Evolutionary conservation across 2,113 vertebrate genomes (phyloP), one percentile per base, ranked within the genome.

Genomic region (Rallus limicola): DNA sequence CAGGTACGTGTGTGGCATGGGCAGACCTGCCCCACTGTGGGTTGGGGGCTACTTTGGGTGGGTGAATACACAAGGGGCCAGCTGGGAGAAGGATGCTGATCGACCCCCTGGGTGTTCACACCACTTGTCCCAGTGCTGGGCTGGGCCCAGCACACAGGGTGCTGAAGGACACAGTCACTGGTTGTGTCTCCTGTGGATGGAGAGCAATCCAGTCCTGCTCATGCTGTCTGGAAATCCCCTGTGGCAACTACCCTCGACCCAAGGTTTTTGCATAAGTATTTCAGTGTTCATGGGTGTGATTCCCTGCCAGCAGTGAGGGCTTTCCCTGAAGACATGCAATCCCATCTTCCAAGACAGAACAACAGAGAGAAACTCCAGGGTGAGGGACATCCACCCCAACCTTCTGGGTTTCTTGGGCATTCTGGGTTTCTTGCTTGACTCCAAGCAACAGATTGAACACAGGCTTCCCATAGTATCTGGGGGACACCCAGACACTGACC

Each of bases 251-350:
- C 6, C 21, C 38, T 13, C 20, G 26, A 74, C 16, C 28, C 1
- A 26, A 82, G 13, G 4, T 3, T 82, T 88, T 82, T 78, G 12
- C 24, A 16, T 12, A 15, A 63, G 25, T 67, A 20, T 42, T 75
- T 70, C 33, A 53, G 23, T 0, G 0, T 48, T 46, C 1, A 0
- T 31, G 50, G 23, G 33, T 8, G 6, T 0, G 1, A 70, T 58
- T 74, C 46, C 7, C n/a, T 85, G 34, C 3, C 55, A 65, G 33
- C 2, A 14, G 18, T 26, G 44, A 59, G 21, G 18, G 29, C 11
- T 74, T 87, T 70, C 11, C 34, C 44, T 2, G 3, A 14, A 78
- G 56, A 11, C 3, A 10, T 14, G 6, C 7, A 74, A 53, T 31
- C 26, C 13, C 46, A 3, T 33, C 21, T 67, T 58, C 26, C 40